A percentile compares a stretch with the other conserved stretches of the same genome.
Evolutionary conservation across 2,888 invertebrate species (phyloP).

Genomic region (Willowsia nigromaculata): DNA sequence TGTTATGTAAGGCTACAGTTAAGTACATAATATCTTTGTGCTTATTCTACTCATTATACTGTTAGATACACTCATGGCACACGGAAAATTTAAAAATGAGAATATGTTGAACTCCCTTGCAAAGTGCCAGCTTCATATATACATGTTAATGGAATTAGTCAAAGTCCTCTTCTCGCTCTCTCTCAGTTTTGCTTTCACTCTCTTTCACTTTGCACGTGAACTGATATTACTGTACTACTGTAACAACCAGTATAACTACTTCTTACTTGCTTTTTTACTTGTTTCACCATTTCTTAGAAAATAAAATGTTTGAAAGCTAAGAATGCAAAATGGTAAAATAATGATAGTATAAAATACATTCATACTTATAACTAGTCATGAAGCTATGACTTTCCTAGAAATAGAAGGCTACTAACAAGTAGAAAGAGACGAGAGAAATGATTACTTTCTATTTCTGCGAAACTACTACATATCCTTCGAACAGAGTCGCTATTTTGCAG

Average conservation of each 20-base stretch:
- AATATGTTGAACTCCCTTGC: constrained; percentile 56
- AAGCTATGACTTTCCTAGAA: not conserved
- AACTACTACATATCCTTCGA: not conserved
- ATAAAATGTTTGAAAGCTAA: not conserved
- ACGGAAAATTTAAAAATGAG: not conserved
- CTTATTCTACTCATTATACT: not conserved
- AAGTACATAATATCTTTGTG: not conserved
- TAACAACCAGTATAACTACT: not conserved
- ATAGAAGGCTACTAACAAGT: not conserved
- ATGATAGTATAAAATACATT: not conserved
- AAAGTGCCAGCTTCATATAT: constrained; percentile 58
- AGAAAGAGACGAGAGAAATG: not conserved
- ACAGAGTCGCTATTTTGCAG: not conserved
- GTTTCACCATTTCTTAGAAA: not conserved
- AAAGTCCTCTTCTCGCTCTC: constrained; percentile 9
- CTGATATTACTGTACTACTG: not conserved
- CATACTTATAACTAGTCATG: not conserved
- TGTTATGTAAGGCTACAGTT: not conserved
- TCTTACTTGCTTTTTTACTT: not conserved
- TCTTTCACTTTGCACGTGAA: too few species aligned
- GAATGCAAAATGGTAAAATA: not conserved
- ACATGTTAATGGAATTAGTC: constrained; percentile 73
- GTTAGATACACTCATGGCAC: not conserved
- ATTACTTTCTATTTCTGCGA: not conserved
- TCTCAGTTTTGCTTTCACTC: not conserved